Evolutionary conservation across 2,113 vertebrate species (phyloP).

Genomic region (Parus major): DNA sequence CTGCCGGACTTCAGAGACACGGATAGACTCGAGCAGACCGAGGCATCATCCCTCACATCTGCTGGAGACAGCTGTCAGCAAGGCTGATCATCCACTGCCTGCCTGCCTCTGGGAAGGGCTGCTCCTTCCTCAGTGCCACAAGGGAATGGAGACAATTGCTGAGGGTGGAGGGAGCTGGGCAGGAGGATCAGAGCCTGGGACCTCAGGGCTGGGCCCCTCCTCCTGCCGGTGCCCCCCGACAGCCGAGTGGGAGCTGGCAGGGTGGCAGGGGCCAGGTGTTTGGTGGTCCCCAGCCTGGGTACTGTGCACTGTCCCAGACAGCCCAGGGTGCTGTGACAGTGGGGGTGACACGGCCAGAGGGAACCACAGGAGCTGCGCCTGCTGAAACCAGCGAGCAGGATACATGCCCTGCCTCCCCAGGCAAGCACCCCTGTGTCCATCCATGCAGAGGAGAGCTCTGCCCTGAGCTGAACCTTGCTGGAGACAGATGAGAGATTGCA

Average conservation of each 20-base stretch:
- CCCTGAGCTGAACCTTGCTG: constrained; percentile 15
- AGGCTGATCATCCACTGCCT: background rate
- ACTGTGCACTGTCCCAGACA: fast-evolving
- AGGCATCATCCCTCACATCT: background rate
- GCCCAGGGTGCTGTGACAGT: background rate
- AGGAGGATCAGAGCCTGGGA: fast-evolving
- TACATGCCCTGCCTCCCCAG: background rate
- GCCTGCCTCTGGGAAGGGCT: background rate
- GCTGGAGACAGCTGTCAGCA: constrained; percentile 10
- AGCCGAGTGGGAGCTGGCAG: background rate
- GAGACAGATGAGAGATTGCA: background rate
- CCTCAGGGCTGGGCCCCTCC: background rate
- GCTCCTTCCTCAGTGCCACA: background rate
- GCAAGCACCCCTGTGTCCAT: background rate
- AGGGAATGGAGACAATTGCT: background rate
- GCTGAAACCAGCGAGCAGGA: background rate
- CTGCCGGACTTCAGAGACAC: background rate
- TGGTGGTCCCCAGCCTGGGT: background rate
- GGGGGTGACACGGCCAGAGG: background rate
- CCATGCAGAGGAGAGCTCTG: background rate
- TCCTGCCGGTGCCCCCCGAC: background rate
- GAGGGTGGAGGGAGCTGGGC: background rate
- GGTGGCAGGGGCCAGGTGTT: fast-evolving
- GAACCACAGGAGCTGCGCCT: fast-evolving
- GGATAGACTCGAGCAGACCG: background rate